Evolutionary conservation across 2,113 vertebrate species (phyloP).

Genomic region (Chamaetylas fuelleborni): DNA sequence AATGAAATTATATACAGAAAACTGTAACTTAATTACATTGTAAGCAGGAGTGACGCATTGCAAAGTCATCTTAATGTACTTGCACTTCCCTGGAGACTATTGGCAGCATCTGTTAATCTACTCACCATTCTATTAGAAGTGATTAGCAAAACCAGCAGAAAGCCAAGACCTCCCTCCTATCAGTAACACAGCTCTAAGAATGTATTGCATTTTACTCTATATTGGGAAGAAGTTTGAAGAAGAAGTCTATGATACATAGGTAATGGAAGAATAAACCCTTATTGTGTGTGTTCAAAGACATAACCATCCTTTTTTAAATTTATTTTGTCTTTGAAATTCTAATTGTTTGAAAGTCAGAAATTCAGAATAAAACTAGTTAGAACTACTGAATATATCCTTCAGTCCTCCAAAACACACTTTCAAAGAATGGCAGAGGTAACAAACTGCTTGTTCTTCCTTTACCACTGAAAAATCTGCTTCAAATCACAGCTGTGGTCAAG

Average conservation of each 20-base stretch:
- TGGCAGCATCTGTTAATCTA: conserved; percentile 46
- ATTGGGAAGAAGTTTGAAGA: not conserved
- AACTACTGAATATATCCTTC: not conserved
- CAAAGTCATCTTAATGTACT: conserved; percentile 63
- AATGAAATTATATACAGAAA: conserved; percentile 46
- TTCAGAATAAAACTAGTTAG: not conserved
- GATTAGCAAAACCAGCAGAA: conserved; percentile 15
- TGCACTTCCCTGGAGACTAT: not conserved
- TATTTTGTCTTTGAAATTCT: not conserved
- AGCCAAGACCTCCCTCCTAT: not conserved
- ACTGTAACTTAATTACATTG: conserved; percentile 39
- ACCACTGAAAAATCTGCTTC: not conserved
- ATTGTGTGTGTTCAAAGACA: not conserved
- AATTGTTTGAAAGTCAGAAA: not conserved
- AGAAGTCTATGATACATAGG: not conserved
- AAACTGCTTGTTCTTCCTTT: not conserved
- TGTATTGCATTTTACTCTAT: not conserved
- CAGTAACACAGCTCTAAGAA: not conserved
- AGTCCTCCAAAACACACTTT: not conserved
- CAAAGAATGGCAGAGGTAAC: not conserved
- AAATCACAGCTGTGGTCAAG: not conserved
- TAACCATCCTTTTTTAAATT: not conserved
- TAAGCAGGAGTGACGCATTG: conserved; percentile 39
- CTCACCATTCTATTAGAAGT: conserved; percentile 44
- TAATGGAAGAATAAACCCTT: not conserved